Evolutionary conservation across 2,797 vertebrate species (phyloP), one percentile per base, ranked within the genome.

Genomic region (Esox masquinongy): DNA sequence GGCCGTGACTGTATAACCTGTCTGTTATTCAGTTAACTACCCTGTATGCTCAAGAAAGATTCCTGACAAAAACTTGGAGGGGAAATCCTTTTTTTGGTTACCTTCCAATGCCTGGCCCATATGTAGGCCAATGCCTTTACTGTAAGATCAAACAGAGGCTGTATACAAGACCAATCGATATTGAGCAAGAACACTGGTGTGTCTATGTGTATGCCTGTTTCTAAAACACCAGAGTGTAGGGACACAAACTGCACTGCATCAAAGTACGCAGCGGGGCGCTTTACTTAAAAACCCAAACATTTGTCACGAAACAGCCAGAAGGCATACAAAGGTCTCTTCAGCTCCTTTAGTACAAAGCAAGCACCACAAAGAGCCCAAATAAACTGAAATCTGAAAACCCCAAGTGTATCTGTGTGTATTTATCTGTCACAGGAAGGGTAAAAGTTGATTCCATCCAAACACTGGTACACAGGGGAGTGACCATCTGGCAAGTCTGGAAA

Each of bases 201-300:
- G 83, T 85, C 86, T 90, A 84, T 87, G 82, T 16, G 14, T 84
- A 76, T 74, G 2, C 6, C 74, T 81, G 90, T 93, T 93, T 92
- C 88, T 89, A 91, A 92, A 79, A 87, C 79, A 84, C 88, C 81
- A 86, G 70, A 75, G 77, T 74, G 81, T 80, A 77, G 79, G 67
- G 74, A 79, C 79, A 80, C 80, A 86, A 85, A 36, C 89, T 72
- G 83, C 79, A 74, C 75, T 77, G 79, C 76, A 85, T 89, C 82
- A 88, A 83, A 83, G 78, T n/a, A 9, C 82, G 69, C 79, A 86
- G 82, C 80, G 59, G 80, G 83, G 50, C 47, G 61, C 82, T 85
- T 79, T 84, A 49, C 82, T 86, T 78, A 77, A 76, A 83, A 77
- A 83, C 79, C 70, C 79, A 77, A 84, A 70, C 71, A 72, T 75